Evolutionary conservation across 2,113 vertebrate genomes (phyloP), one percentile per base, ranked within the genome.

Genomic region (Lagopus muta): DNA sequence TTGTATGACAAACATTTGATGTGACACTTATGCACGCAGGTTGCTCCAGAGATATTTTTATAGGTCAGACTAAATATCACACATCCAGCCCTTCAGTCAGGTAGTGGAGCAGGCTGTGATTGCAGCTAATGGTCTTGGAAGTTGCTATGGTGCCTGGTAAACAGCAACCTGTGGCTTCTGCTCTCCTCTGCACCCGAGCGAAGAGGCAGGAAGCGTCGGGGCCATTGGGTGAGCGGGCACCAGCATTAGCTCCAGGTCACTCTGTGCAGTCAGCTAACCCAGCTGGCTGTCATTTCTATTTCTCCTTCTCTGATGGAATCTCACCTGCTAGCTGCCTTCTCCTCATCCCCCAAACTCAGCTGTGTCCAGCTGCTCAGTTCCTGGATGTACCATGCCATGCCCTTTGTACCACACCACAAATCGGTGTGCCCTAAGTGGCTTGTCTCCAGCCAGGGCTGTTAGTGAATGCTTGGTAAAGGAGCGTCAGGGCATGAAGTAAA

Each of bases 21-120:
- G 94, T 96, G 96, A 94, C 96, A 95, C 96, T 83, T 52, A 17
- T 58, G 95, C 96, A 90, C 58, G 83, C 92, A 94, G 96, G 93
- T 94, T 96, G 95, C 94, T 95, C 95, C 89, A 40, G 95, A 96
- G 92, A 95, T 96, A 96, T 96, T 96, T 96, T 93, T 94, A 96
- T 95, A 96, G 96, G 95, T 96, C 96, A 96, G 70, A 79, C 83
- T 96, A 96, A 96, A 96, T 96, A 96, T 94, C 96, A 96, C 93
- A 95, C 92, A 95, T 96, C 88, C 86, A 4, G 45, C 79, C 93
- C 88, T 96, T 96, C 92, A 94, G 92, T 89, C 95, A 93, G 90
- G 95, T 61, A 82, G 86, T 27, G 82, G 61, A 61, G 90, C 80
- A 2, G 50, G 38, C 93, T 20, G 86, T 45, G 95, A 89, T 69